Base-by-base conservation (phyloP, 2,797 vertebrate species). In the Rhynchonycteris naso region DNA sequence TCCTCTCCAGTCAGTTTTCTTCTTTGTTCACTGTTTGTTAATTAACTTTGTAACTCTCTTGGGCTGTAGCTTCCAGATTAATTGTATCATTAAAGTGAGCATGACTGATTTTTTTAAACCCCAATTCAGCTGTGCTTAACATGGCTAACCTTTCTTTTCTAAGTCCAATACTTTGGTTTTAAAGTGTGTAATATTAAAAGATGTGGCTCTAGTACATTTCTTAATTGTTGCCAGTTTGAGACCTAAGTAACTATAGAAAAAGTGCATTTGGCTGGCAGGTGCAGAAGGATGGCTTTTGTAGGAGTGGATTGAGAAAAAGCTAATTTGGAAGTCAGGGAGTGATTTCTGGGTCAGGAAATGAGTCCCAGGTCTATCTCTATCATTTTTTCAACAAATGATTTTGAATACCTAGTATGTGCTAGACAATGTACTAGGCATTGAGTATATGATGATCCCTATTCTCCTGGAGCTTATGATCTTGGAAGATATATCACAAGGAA, bases 91-190 rank as follows among this genome's bases (percentile, higher is more conserved):
- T 88, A 91, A 85, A 66, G 80, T 71, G 71, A 90, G 18, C 15
- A 26, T 79, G 52, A 82, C 65, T 88, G 38, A 65, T 52, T 95
- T 93, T 93, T 93, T 72, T 63, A 90, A 86, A 92, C 79, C 8
- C 47, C 38, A n/a, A 54, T 90, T 94, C 43, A 88, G 26, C 47
- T 80, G 5, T 83, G n/a, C 43, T 72, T 30, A 74, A 91, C 43
- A 56, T 71, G 65, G 28, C 16, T 86, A 80, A 91, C 28, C 35
- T 83, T 93, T 72, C 22, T 95, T 94, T 86, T 56, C 24, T 65
- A 83, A 80, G 13, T 79, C 59, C 61, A 82, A 18, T 79, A 35
- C 47, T 82, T 94, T 58, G n/a, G 3, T 75, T 96, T 96, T 72
- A 82, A 93, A 30, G 13, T 91, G 33, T 43, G 92, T 93, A 66